These are phyloP conservation scores for Episyrphus balteatus DNA, from an alignment of 1,140 invertebrate species.

Conservation along the genomic window DNA sequence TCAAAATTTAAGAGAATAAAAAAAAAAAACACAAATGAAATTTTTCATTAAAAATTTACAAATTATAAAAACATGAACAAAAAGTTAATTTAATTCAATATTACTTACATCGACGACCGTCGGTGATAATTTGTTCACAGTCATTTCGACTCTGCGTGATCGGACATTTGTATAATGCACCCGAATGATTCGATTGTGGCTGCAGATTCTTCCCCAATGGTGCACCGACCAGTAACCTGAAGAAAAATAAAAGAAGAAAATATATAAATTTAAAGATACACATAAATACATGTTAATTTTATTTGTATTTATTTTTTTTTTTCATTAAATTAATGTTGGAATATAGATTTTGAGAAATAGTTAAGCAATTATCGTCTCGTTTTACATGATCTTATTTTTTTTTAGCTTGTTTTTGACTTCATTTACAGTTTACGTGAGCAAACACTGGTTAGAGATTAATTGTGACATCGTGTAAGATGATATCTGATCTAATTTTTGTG, in stretches of 20 bases:
- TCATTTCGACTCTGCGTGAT: constrained; percentile 53
- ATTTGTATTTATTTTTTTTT: no score
- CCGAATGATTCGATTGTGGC: constrained; percentile 70
- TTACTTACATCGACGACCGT: constrained; percentile 68
- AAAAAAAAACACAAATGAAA: no score
- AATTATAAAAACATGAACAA: neutral
- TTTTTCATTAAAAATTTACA: neutral
- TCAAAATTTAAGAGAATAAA: neutral
- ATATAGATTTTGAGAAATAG: no score
- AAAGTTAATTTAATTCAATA: constrained; percentile 2
- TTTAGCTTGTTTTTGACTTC: no score
- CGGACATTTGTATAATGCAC: constrained; percentile 79
- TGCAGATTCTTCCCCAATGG: constrained; percentile 77
- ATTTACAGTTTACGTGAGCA: no score
- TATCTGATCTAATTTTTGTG: no score
- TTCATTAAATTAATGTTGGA: no score
- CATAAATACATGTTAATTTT: no score
- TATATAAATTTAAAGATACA: neutral
- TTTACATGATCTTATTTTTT: no score
- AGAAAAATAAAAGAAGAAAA: constrained; percentile 1
- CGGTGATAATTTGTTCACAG: constrained; percentile 75
- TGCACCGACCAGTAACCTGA: constrained; percentile 83
- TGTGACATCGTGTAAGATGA: no score
- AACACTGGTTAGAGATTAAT: no score
- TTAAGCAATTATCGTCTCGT: no score